phyloP scores from a whole-genome alignment of 2,888 invertebrate genomes.

The Drosophila robusta region DNA sequence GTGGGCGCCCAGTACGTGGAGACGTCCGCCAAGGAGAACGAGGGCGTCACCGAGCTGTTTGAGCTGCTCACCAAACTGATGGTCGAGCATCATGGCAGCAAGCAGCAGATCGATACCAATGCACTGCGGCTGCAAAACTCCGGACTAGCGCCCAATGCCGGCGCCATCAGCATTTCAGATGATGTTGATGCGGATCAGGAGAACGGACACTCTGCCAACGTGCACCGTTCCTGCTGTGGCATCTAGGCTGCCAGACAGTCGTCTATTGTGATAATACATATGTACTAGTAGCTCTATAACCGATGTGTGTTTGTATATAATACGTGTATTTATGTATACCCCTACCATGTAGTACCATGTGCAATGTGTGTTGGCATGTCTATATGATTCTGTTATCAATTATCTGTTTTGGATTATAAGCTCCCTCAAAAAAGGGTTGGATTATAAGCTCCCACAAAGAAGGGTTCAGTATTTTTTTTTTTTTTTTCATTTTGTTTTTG shows the following conservation, averaged over 20 bases:
- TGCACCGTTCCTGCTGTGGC: conserved; percentile 69
- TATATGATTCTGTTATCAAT: conserved; percentile 27
- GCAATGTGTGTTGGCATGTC: conserved; percentile 9
- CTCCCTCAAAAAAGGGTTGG: neutral
- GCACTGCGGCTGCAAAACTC: conserved; percentile 55
- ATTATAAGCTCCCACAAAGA: neutral
- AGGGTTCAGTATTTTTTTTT: conserved; percentile 2
- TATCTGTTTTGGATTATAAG: conserved; percentile 1
- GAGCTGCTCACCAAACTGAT: conserved; percentile 93
- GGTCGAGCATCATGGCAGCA: conserved; percentile 67
- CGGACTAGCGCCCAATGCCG: conserved; percentile 21
- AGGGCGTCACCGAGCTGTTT: conserved; percentile 96
- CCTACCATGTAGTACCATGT: neutral
- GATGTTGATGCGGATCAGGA: conserved; percentile 50
- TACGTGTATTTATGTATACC: conserved; percentile 47
- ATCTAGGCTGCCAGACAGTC: conserved; percentile 60
- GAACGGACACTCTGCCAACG: conserved; percentile 13
- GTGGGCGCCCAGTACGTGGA: conserved; percentile 97
- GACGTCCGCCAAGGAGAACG: conserved; percentile 96
- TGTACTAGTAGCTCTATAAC: conserved; percentile 63
- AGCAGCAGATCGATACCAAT: conserved; percentile 65
- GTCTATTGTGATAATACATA: conserved; percentile 70
- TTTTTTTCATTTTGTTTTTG: conserved; percentile 4
- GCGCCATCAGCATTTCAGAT: conserved; percentile 49
- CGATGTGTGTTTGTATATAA: conserved; percentile 66